These are phyloP conservation scores for Frankliniella fusca DNA, from an alignment of 2,888 invertebrate genomes.

Conservation along the genomic window DNA sequence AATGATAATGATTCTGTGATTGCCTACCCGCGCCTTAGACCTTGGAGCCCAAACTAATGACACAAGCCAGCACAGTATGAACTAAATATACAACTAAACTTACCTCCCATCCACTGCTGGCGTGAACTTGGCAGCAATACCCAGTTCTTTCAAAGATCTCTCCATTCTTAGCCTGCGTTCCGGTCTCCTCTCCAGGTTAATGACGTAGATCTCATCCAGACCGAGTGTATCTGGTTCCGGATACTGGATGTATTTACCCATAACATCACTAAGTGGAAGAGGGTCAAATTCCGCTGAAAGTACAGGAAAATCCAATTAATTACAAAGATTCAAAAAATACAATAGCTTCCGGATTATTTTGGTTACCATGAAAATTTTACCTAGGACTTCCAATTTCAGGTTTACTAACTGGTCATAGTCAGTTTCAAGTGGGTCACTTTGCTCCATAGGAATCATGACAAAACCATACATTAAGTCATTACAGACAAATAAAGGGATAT, in stretches of 20 bases:
- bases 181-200: constrained; percentile 79
- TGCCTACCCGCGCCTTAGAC: no score
- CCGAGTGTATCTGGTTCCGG: constrained; percentile 56
- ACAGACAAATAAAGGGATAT: constrained; percentile 65
- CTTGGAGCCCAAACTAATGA: neutral
- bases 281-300: constrained; percentile 44
- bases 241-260: constrained; percentile 44
- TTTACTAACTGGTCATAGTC: constrained; percentile 71
- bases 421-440: constrained; percentile 56
- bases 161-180: constrained; percentile 79
- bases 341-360: constrained; percentile 38
- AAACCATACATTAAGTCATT: constrained; percentile 81
- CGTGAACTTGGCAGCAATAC: constrained; percentile 69
- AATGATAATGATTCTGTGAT: neutral
- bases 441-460: constrained; percentile 73
- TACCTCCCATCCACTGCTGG: constrained; percentile 88
- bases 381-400: constrained; percentile 69
- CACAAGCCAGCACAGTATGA: neutral
- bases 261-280: constrained; percentile 43
- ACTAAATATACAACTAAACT: constrained; percentile 43
- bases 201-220: constrained; percentile 81
- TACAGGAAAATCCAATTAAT: constrained; percentile 3
- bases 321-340: neutral
- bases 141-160: constrained; percentile 70
- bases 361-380: constrained; percentile 49